Evolutionary conservation across 1,140 invertebrate species (phyloP).

Genomic region (Tachypleus tridentatus): DNA sequence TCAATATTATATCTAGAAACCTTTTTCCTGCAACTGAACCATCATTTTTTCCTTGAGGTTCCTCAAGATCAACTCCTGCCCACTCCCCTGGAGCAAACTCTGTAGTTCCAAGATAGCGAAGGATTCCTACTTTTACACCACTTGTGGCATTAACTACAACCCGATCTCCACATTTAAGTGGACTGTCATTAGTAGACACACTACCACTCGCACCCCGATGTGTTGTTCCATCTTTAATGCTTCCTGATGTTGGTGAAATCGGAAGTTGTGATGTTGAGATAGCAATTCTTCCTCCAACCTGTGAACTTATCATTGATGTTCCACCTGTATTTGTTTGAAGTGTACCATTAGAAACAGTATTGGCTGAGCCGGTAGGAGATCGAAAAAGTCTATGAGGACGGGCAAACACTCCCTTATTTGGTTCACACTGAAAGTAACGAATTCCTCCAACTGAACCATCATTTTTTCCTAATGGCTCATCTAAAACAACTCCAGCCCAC

Average conservation of each 20-base stretch:
- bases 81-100: conserved; percentile 87
- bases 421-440: conserved; percentile 86
- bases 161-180: conserved; percentile 66
- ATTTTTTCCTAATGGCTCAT: conserved; percentile 93
- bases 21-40: conserved; percentile 69
- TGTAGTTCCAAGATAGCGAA: conserved; percentile 69
- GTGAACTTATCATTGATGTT: neutral
- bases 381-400: conserved; percentile 22
- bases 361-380: conserved; percentile 6
- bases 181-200: neutral
- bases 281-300: neutral
- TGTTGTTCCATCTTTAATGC: neutral
- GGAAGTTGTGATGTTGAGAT: conserved; percentile 10
- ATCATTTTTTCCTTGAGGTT: conserved; percentile 89
- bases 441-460: conserved; percentile 88
- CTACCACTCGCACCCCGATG: no score
- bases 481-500: conserved; percentile 93
- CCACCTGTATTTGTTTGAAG: neutral
- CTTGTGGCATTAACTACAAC: conserved; percentile 78
- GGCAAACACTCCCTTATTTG: conserved; percentile 86
- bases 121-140: conserved; percentile 74
- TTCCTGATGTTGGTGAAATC: neutral
- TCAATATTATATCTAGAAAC: conserved; percentile 22
- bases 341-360: neutral
- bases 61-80: conserved; percentile 91